Base-by-base conservation (phyloP, 2,888 invertebrate genomes). In the Caenorhabditis panamensis region DNA sequence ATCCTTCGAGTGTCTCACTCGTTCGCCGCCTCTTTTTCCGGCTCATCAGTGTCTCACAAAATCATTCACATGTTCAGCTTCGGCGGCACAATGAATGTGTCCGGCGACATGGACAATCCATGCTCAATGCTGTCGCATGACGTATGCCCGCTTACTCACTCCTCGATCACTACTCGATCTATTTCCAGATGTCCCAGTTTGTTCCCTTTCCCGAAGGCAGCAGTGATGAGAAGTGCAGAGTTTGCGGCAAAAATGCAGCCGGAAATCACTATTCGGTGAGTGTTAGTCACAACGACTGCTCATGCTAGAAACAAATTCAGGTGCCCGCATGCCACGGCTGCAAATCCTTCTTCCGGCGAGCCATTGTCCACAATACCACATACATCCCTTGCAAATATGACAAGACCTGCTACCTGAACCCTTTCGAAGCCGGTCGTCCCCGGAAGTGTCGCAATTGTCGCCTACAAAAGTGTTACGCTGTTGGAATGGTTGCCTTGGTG, bases 321-420 rank as follows among this genome's bases (percentile, higher is more conserved):
- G 75, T 76, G 0, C 76, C 76, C 6, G 76, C 76, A 16, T 76
- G 76, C 26, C 76, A 76, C 20, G 76, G 76, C 8, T 76, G 76
- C 61, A 76, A 76, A 56, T 76, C 76, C 8, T 76, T 76, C 41
- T 76, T 76, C 28, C 67, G 76, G 3, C 51, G 76, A 26, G 76
- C 76, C 8, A 56, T 61, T 13, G 22, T 76, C 6, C 26, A 68
- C 16, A 62, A 62, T 24, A 58, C 68, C 8, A 18, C 49, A 4
- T 76, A 76, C 44, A 62, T 68, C 0, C 20, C 16, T 0, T 76
- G 76, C 28, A 68, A 76, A 62, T 76, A 68, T 54, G 61, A 68
- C 22, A 62, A 62, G 16, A 54, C n/a, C 8, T 76, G 76, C n/a
- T 76, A 67, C 41, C 13, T 24, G 11, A 16, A 18, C 24, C 16